Evolutionary conservation across 2,888 invertebrate genomes (phyloP).

Genomic region (Laothoe populi): DNA sequence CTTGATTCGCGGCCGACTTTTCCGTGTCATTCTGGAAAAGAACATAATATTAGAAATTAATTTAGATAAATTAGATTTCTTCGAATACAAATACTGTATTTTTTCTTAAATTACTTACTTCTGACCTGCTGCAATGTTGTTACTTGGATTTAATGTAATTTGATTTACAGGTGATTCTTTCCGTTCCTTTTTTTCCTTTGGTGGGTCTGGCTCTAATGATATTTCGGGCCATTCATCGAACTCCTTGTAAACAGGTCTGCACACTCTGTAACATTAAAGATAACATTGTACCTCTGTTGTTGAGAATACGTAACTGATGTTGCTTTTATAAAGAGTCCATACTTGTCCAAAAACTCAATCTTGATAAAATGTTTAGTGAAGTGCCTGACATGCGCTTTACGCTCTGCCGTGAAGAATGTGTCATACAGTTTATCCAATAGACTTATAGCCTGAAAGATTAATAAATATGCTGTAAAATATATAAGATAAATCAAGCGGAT

Average conservation of each 20-base stretch:
- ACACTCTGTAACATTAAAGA: slow-evolving; percentile 69
- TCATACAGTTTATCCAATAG: slow-evolving; percentile 88
- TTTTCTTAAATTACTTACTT: slow-evolving; percentile 57
- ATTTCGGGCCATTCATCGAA: slow-evolving; percentile 87
- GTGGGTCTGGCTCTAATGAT: slow-evolving; percentile 71
- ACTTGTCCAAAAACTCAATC: slow-evolving; percentile 89
- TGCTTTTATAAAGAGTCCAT: slow-evolving; percentile 60
- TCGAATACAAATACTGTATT: too few species aligned
- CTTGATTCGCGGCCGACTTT: slow-evolving; percentile 75
- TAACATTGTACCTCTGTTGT: slow-evolving; percentile 28
- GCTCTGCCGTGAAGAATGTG: slow-evolving; percentile 79
- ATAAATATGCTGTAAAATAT: slow-evolving; percentile 78
- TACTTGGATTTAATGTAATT: slow-evolving; percentile 49
- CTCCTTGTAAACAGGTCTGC: slow-evolving; percentile 87
- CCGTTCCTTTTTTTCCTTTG: slow-evolving; percentile 65
- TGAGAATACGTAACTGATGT: slow-evolving; percentile 40
- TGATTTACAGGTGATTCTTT: slow-evolving; percentile 58
- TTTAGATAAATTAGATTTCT: background rate
- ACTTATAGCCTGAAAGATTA: slow-evolving; percentile 85
- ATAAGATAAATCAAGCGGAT: slow-evolving; percentile 49
- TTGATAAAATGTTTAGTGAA: slow-evolving; percentile 89
- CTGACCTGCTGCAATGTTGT: slow-evolving; percentile 48
- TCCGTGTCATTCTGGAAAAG: slow-evolving; percentile 83
- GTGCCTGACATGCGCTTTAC: slow-evolving; percentile 85
- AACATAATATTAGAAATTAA: slow-evolving; percentile 2